phyloP scores from a whole-genome alignment of 2,797 vertebrate genomes.

The Trachops cirrhosus region DNA sequence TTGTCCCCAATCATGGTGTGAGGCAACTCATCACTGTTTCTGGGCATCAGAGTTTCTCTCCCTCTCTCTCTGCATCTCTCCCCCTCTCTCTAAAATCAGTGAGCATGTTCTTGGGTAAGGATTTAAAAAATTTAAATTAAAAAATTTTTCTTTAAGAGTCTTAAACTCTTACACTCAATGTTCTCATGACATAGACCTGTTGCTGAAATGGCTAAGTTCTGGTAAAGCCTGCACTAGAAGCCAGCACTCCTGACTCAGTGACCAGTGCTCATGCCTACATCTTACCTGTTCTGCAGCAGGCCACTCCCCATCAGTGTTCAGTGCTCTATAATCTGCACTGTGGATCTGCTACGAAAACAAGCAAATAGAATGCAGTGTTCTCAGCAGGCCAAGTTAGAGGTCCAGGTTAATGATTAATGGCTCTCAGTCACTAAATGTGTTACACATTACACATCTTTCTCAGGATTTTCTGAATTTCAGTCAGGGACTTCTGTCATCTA shows the following conservation, averaged over 20 bases:
- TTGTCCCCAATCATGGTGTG: neutral
- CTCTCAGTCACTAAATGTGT: neutral
- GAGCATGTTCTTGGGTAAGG: neutral
- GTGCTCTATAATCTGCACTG: neutral
- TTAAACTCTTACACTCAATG: neutral
- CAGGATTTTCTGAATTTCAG: neutral
- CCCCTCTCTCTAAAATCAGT: neutral
- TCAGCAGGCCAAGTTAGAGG: neutral
- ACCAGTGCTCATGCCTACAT: neutral
- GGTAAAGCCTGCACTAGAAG: neutral
- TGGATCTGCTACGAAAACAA: neutral
- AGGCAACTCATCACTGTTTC: neutral
- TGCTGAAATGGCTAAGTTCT: neutral
- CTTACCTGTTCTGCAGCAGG: neutral
- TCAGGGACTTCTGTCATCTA: neutral
- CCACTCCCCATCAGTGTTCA: neutral
- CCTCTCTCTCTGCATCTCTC: neutral
- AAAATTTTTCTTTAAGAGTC: neutral
- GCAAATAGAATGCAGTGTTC: neutral
- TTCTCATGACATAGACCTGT: neutral
- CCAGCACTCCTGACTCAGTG: neutral
- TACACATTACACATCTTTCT: neutral
- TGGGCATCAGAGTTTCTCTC: neutral
- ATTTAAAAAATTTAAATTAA: neutral
- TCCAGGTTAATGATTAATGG: neutral